Conservation (phyloP, 2,797 vertebrate species). For the Ptychobarbus kaznakovi region DNA sequence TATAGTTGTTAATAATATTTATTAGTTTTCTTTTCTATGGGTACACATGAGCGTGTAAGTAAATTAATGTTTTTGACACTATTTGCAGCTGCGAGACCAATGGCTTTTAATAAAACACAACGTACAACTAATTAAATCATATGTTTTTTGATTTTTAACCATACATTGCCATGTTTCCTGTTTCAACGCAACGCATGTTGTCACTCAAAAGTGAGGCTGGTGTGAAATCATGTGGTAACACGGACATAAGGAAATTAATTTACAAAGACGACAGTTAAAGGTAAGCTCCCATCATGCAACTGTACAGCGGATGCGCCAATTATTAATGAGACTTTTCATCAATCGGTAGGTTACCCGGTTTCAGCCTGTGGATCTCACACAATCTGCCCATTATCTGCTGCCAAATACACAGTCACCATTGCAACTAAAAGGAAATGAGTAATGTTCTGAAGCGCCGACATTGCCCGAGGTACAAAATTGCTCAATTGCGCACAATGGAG, state of each 20-base stretch:
- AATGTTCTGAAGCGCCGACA: constrained; percentile 38
- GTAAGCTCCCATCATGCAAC: neutral
- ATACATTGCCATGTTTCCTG: neutral
- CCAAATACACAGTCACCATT: constrained; percentile 63
- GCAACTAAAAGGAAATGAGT: constrained; percentile 72
- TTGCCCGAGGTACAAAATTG: constrained; percentile 59
- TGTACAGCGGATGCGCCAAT: constrained; percentile 55
- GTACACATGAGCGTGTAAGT: neutral
- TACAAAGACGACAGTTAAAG: constrained; percentile 1
- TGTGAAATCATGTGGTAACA: constrained; percentile 28
- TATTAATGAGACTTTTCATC: constrained; percentile 58
- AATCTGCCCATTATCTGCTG: constrained; percentile 67
- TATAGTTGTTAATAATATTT: neutral
- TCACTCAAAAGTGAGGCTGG: neutral
- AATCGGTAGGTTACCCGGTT: constrained; percentile 50
- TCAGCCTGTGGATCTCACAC: constrained; percentile 60
- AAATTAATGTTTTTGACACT: neutral
- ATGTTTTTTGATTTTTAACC: neutral
- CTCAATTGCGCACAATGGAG: constrained; percentile 54
- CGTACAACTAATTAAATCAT: neutral
- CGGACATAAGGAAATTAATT: constrained; percentile 27
- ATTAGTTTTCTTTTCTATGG: neutral
- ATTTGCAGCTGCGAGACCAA: neutral
- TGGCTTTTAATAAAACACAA: neutral
- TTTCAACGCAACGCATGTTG: neutral